phyloP scores from a whole-genome alignment of 2,797 vertebrate genomes.

The Pogonophryne albipinna region DNA sequence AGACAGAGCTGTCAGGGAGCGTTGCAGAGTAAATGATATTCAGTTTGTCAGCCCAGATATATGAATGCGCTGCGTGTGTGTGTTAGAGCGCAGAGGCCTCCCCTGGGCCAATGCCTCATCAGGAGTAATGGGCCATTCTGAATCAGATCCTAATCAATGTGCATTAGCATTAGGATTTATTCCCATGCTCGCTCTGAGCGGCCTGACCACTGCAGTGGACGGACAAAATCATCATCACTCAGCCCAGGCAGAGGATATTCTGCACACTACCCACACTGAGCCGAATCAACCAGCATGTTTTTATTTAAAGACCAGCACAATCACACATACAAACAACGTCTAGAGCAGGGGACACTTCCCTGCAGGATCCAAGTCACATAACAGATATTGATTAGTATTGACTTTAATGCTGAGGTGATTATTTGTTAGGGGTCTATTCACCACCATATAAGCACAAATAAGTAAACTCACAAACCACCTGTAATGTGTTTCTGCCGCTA shows the following conservation, averaged over 20 bases:
- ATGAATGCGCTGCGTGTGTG: constrained; percentile 19
- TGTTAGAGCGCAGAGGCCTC: constrained; percentile 13
- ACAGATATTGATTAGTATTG: constrained; percentile 29
- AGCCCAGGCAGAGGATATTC: constrained; percentile 40
- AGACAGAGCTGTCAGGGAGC: constrained; percentile 26
- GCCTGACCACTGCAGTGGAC: constrained; percentile 1
- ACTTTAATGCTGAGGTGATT: constrained; percentile 20
- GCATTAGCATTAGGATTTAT: constrained; percentile 69
- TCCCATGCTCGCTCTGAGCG: constrained; percentile 26
- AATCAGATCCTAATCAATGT: constrained; percentile 74
- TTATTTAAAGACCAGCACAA: constrained; percentile 6
- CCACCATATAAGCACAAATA: neutral
- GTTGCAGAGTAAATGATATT: constrained; percentile 37
- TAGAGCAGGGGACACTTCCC: constrained; percentile 1
- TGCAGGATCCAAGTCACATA: constrained; percentile 10
- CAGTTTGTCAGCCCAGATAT: constrained; percentile 39
- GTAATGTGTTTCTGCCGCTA: constrained; percentile 1
- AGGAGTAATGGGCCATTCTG: constrained; percentile 68
- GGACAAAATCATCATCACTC: constrained; percentile 49
- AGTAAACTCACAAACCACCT: neutral
- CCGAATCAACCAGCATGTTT: constrained; percentile 56
- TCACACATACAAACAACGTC: neutral
- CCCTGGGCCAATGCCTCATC: constrained; percentile 58
- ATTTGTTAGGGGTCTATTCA: constrained; percentile 2
- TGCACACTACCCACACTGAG: constrained; percentile 36